Base-by-base conservation (phyloP, 1,140 invertebrate genomes). In the Cylas formicarius region DNA sequence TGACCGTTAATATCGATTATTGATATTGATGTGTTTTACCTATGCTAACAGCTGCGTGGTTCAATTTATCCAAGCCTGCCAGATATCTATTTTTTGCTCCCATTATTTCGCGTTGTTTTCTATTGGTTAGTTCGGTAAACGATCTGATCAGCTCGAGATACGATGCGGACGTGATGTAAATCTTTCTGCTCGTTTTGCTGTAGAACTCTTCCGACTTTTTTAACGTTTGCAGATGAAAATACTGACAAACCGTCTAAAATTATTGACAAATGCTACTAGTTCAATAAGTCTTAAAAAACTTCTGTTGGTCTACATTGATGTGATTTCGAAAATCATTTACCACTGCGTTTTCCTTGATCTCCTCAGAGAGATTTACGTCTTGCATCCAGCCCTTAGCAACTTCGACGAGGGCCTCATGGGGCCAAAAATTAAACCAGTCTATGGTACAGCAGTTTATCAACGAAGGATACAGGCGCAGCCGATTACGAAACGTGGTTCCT, bases 371-470 rank as follows among this genome's bases (percentile, higher is more conserved):
- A 60, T 90, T 83, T 0, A 93, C 78, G 38, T 84, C 77, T 32
- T 77, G 75, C 56, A 91, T 79, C 57, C 81, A 92, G 59, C 80
- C 76, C 58, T 84, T 72, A 20, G 90, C 90, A 11, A 95, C 88
- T 74, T 82, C 87, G 68, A 90, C 82, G n/a, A 96, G 68, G 2
- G 90, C 89, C 66, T 93, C 86, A 67, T 90, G 84, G 1, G 91
- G 90, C 91, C 90, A 96, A 29, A 80, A 82, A 62, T 92, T 81
- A 63, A 89, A 96, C 89, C 90, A 96, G 66, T 96, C 89, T 48
- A 96, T 93, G 6, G 90, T 95, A 62, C 90, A 95, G 62, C 90
- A 94, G 63, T 92, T 95, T 0, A 95, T 83, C 16, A 97, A 69
- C 10, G 90, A 88, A 0, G 92, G 91, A 70, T 90, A 95, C 36